Evolutionary conservation across 2,797 vertebrate species (phyloP), one percentile per base, ranked within the genome.

Genomic region (Gobio occitaniae): DNA sequence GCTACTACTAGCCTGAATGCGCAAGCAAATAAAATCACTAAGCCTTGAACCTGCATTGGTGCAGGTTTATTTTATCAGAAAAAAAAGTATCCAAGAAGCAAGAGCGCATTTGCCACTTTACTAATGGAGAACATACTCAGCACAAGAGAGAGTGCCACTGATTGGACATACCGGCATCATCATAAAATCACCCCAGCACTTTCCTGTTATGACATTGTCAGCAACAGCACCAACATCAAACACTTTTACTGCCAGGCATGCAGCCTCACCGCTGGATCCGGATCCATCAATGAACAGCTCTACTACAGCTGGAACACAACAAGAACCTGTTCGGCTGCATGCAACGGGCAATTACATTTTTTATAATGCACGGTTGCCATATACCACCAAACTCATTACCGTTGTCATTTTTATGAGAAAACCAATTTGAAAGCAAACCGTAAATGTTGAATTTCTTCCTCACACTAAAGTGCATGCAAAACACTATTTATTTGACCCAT

Each of bases 71-170:
- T 59, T 47, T 29, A 65, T 68, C 63, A 29, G 25, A 52, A 81
- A 17, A 32, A 50, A 70, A 77, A 74, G 17, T 44, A 68, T 63
- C 25, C 36, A 52, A 54, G n/a, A 48, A 47, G 68, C 71, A 80
- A 86, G 77, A 87, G 78, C 52, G 19, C 41, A 1, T 44, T 44
- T 44, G 54, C 81, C 81, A 59, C 50, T 87, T 44, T 63, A 68
- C 89, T 86, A 78, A 88, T 79, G 41, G 83, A 85, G 19, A 66
- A 75, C 88, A 83, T 85, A 82, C 87, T 89, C 87, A 88, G 89
- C 89, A 89, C 56, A 80, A 83, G 77, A 48, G 38, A 88, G 41
- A 41, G 50, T 3, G 25, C 16, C 32, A 9, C 74, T 87, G 84
- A 89, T 84, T 89, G 86, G 84, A 65, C 68, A 66, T 78, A 59